Evolutionary conservation across 2,888 invertebrate genomes (phyloP).

Genomic region (Eurois occulta): DNA sequence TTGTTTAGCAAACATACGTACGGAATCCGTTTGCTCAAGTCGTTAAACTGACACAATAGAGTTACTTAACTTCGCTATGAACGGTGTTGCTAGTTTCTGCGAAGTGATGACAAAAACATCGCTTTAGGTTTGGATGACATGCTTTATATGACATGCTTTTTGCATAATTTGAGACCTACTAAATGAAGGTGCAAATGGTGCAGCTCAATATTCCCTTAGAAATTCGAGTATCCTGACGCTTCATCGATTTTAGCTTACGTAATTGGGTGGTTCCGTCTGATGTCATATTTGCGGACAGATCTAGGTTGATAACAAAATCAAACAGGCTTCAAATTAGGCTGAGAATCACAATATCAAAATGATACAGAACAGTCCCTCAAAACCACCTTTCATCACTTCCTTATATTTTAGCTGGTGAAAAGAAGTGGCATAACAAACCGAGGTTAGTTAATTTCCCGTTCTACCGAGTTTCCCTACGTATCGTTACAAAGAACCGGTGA

Average conservation of each 20-base stretch:
- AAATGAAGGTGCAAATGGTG: background rate
- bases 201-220: background rate
- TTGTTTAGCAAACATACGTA: slow-evolving; percentile 65
- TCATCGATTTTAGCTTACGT: background rate
- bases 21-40: slow-evolving; percentile 64
- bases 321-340: background rate
- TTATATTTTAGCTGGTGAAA: background rate
- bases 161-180: background rate
- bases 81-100: slow-evolving; percentile 21
- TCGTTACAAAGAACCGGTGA: slow-evolving; percentile 33
- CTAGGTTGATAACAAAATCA: background rate
- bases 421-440: background rate
- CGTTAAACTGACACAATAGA: slow-evolving; percentile 57
- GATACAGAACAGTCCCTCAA: too few species aligned
- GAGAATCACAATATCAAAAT: background rate
- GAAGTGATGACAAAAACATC: slow-evolving; percentile 37
- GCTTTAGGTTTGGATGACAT: slow-evolving; percentile 9
- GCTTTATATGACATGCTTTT: slow-evolving; percentile 19
- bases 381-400: background rate
- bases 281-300: background rate
- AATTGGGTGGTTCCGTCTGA: background rate
- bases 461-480: slow-evolving; percentile 22
- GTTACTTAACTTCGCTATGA: slow-evolving; percentile 52
- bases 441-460: slow-evolving; percentile 2
- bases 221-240: background rate